Evolutionary conservation across 1,140 invertebrate species (phyloP).

Genomic region (Harpegnathos saltator): DNA sequence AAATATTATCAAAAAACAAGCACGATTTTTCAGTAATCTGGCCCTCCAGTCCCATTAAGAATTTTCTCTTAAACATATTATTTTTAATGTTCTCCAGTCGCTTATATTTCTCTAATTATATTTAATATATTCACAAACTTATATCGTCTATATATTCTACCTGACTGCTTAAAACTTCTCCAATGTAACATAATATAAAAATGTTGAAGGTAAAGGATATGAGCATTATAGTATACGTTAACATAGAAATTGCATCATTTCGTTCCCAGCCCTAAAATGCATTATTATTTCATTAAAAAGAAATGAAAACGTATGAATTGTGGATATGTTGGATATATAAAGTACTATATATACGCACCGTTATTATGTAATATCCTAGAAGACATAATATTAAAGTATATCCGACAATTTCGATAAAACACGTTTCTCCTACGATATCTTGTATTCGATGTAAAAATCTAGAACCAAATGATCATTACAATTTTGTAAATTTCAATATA

Average conservation of each 20-base stretch:
- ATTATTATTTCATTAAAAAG: conserved; percentile 6
- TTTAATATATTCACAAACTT: neutral
- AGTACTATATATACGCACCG: conserved; percentile 50
- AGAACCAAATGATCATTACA: conserved; percentile 18
- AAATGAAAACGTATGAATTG: too few species aligned
- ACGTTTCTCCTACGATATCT: conserved; percentile 68
- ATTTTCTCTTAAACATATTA: neutral
- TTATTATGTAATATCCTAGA: conserved; percentile 76
- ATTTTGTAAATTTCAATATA: neutral
- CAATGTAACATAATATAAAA: conserved; percentile 76
- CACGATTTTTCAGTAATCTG: too few species aligned
- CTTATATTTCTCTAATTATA: neutral
- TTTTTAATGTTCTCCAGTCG: neutral
- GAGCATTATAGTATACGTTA: conserved; percentile 58
- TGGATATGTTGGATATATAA: conserved; percentile 42
- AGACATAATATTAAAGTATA: conserved; percentile 78
- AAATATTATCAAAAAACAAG: too few species aligned
- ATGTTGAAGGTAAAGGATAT: conserved; percentile 71
- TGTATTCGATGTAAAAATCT: conserved; percentile 50
- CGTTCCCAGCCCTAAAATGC: conserved; percentile 64
- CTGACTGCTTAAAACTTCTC: conserved; percentile 70
- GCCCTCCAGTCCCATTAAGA: too few species aligned
- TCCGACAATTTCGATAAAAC: conserved; percentile 75
- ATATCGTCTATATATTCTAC: conserved; percentile 43
- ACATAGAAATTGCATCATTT: conserved; percentile 18